phyloP scores from a whole-genome alignment of 2,113 vertebrate species.

The Eretmochelys imbricata region DNA sequence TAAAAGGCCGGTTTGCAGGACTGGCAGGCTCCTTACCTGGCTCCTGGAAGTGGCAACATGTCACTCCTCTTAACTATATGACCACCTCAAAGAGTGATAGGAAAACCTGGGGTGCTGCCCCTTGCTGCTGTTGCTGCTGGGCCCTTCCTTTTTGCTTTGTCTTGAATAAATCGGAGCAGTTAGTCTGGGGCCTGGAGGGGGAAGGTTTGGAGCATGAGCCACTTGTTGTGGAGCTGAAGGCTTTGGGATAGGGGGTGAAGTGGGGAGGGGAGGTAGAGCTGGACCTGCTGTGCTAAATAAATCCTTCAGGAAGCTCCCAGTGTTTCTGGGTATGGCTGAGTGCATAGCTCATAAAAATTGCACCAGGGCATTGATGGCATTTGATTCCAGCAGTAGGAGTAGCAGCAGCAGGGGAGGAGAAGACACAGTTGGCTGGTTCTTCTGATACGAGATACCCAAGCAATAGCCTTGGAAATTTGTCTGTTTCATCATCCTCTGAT shows the following conservation, averaged over 20 bases:
- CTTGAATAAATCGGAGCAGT: background rate
- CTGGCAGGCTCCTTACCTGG: too few relatives aligned
- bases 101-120: background rate
- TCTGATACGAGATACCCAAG: background rate
- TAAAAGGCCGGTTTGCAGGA: too few relatives aligned
- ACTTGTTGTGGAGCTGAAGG: background rate
- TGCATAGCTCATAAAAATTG: conserved; percentile 40
- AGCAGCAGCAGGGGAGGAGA: background rate
- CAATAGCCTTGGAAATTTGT: background rate
- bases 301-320: conserved; percentile 16
- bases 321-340: conserved; percentile 24
- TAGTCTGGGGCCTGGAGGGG: background rate
- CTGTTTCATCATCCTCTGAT: too few relatives aligned
- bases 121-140: background rate
- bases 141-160: background rate
- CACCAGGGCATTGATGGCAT: conserved; percentile 5
- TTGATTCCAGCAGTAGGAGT: conserved; percentile 33
- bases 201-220: background rate
- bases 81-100: conserved; percentile 5
- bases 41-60: too few relatives aligned
- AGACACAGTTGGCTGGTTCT: background rate
- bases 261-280: background rate
- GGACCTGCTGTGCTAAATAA: conserved; percentile 19
- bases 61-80: background rate
- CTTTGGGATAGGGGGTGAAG: background rate